A percentile compares a stretch with the other conserved stretches of the same genome.
Evolutionary conservation across 2,113 vertebrate genomes (phyloP).

Genomic region (Ibidorhyncha struthersii): DNA sequence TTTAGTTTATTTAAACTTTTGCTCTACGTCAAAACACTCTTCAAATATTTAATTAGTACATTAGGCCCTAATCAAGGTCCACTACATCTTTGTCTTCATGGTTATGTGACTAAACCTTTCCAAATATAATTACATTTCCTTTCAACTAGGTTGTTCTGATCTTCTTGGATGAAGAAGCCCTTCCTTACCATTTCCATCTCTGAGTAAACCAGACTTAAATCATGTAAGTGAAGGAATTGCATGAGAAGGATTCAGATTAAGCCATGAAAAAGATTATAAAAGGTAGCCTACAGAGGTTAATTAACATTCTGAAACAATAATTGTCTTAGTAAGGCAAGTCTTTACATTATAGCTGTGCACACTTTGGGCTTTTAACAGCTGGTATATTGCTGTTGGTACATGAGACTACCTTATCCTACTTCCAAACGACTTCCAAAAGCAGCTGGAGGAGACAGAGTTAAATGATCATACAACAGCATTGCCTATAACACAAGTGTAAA

Average conservation of each 20-base stretch:
- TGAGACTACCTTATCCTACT: neutral
- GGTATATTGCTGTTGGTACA: neutral
- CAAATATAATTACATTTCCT: neutral
- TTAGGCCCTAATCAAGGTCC: neutral
- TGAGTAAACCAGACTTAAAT: neutral
- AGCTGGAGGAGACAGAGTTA: neutral
- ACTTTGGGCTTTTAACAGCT: neutral
- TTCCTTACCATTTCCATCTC: neutral
- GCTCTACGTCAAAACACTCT: neutral
- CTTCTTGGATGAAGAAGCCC: neutral
- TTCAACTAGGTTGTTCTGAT: neutral
- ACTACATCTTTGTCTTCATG: neutral
- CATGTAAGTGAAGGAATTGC: neutral
- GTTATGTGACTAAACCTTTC: neutral
- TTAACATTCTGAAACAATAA: neutral
- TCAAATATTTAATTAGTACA: neutral
- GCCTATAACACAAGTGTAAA: neutral
- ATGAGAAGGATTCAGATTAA: neutral
- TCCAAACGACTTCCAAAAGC: neutral
- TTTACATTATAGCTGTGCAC: neutral
- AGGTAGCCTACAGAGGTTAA: neutral
- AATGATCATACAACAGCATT: neutral
- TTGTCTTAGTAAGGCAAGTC: neutral
- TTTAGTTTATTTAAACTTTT: neutral
- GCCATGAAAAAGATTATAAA: neutral